Evolutionary conservation across 2,797 vertebrate genomes (phyloP).

Genomic region (Eremophila alpestris): DNA sequence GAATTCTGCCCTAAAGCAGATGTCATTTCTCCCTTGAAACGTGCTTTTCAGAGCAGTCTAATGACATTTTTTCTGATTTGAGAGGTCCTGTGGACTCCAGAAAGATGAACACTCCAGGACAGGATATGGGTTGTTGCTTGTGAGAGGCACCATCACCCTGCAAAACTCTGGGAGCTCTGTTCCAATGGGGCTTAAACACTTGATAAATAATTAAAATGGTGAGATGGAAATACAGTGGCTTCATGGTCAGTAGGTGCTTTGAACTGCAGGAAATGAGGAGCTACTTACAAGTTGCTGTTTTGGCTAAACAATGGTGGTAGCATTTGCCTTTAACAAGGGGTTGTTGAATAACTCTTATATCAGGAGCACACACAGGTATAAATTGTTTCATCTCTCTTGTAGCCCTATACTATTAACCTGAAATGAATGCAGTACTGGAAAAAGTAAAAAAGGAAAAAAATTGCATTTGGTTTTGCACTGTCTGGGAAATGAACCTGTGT

Average conservation of each 20-base stretch:
- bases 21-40: not conserved
- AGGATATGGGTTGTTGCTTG: not conserved
- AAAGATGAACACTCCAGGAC: not conserved
- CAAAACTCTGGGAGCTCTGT: not conserved
- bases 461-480: not conserved
- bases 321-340: not conserved
- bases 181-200: not conserved
- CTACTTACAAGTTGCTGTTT: not conserved
- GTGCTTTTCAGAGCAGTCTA: not conserved
- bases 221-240: not conserved
- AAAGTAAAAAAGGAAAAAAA: not conserved
- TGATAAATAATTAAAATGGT: not conserved
- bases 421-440: not conserved
- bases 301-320: not conserved
- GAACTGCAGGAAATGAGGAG: not conserved
- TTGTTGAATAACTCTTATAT: not conserved
- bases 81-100: not conserved
- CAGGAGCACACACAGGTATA: accelerated
- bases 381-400: not conserved
- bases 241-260: not conserved
- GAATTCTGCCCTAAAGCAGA: not conserved
- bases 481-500: not conserved
- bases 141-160: not conserved
- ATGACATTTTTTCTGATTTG: not conserved
- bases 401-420: not conserved